Evolutionary conservation across 2,113 vertebrate species (phyloP).

Genomic region (Pungitius pungitius): DNA sequence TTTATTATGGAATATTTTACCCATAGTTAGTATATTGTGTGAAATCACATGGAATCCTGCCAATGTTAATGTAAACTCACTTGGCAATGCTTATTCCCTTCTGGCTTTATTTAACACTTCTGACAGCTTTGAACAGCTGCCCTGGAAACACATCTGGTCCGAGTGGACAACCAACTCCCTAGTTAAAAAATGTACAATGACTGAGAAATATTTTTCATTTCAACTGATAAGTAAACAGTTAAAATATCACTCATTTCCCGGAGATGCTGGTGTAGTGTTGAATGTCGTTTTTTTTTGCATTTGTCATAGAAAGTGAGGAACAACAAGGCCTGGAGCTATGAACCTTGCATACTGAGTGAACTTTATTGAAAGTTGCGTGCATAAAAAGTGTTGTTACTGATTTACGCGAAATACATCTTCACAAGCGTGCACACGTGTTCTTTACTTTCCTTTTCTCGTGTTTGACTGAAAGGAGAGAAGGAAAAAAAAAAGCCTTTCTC

Average conservation of each 20-base stretch:
- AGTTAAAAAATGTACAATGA: conserved; percentile 9
- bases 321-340: not conserved
- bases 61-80: conserved; percentile 15
- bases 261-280: not conserved
- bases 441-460: not conserved
- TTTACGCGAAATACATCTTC: not conserved
- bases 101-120: conserved; percentile 38
- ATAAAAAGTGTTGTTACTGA: not conserved
- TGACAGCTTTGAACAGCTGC: conserved; percentile 59
- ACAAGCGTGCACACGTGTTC: not conserved
- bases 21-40: not conserved
- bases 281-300: not conserved
- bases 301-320: not conserved
- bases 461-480: not conserved
- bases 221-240: not conserved
- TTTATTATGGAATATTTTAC: conserved; percentile 1
- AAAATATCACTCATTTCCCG: not conserved
- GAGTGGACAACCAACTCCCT: conserved; percentile 40
- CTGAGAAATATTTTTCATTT: not conserved
- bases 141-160: conserved; percentile 47
- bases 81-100: conserved; percentile 40
- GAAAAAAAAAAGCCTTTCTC: not conserved
- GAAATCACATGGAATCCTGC: not conserved
- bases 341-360: not conserved
- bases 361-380: not conserved